phyloP scores from a whole-genome alignment of 2,797 vertebrate species.

The Falco novaeseelandiae region DNA sequence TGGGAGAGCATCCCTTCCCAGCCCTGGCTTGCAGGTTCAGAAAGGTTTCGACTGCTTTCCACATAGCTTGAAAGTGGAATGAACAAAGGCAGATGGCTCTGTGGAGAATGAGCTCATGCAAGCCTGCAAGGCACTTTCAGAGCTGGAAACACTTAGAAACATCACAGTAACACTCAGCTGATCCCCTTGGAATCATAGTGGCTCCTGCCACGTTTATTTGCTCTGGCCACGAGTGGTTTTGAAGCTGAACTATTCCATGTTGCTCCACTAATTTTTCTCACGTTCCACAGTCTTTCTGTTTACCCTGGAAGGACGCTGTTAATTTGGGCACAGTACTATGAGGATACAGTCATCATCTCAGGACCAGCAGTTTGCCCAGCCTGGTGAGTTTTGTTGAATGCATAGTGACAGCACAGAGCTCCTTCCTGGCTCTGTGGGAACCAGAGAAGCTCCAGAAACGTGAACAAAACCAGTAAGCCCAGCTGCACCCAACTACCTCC shows the following conservation, averaged over 20 bases:
- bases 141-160: background rate
- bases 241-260: background rate
- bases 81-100: background rate
- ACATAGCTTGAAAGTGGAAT: background rate
- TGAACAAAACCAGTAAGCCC: background rate
- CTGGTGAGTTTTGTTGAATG: background rate
- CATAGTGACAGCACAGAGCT: background rate
- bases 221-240: background rate
- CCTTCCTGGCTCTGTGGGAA: background rate
- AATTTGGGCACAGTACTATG: background rate
- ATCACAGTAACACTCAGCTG: background rate
- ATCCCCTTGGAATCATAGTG: background rate
- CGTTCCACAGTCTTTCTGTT: background rate
- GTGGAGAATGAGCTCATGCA: background rate
- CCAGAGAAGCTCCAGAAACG: background rate
- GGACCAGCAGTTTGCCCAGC: background rate
- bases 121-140: background rate
- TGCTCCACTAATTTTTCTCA: background rate
- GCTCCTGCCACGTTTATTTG: background rate
- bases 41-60: background rate
- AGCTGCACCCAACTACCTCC: background rate
- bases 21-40: background rate
- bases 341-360: background rate
- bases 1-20: background rate
- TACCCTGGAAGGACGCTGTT: background rate